Base-by-base conservation (phyloP, 2,888 invertebrate genomes). In the Aromia moschata region DNA sequence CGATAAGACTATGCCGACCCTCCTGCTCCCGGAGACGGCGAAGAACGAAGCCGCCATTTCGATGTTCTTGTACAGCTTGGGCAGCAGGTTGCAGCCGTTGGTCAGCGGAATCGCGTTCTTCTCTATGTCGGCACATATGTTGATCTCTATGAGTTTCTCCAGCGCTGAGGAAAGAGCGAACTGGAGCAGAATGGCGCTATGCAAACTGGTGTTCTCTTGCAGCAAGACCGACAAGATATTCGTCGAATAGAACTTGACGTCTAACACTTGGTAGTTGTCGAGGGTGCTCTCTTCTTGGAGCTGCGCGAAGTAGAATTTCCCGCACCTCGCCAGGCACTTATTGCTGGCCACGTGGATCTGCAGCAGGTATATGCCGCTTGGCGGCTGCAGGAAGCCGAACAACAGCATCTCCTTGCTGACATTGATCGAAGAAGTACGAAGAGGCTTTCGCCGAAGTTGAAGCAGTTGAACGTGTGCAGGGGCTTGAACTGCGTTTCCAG, bases 1-100 rank as follows among this genome's bases (percentile, higher is more conserved):
- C 11, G 93, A 90, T 36, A 96, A 82, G 43, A 96, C 88, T 36
- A 95, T 92, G 5, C 94, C 90, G 5, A 96, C 93, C 81, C 92
- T 90, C 25, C 90, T 80, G 2, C 89, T 87, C 0, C 96, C 95
- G 40, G 94, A 94, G 1, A 96, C 95, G 1, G 95, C 90, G 72
- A 96, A 85, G 62, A 84, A 81, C 57, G 85, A 85, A 1, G 87
- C 88, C 66, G 85, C 83, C 83, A 89, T 85, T 60, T 91, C 90
- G 7, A 91, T 79, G 4, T 83, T 80, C 70, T 88, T 87, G 45
- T 84, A 84, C 52, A 83, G 79, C 49, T 83, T 83, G 37, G 81
- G 80, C 57, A 85, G 84, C 36, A 86, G 73, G 58, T 84, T 81
- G 16, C 85, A 83, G 56, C 85, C 83, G 71, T 88, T 85, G 43